Base-by-base conservation (phyloP, 2,113 vertebrate species). In the Urocolius indicus region DNA sequence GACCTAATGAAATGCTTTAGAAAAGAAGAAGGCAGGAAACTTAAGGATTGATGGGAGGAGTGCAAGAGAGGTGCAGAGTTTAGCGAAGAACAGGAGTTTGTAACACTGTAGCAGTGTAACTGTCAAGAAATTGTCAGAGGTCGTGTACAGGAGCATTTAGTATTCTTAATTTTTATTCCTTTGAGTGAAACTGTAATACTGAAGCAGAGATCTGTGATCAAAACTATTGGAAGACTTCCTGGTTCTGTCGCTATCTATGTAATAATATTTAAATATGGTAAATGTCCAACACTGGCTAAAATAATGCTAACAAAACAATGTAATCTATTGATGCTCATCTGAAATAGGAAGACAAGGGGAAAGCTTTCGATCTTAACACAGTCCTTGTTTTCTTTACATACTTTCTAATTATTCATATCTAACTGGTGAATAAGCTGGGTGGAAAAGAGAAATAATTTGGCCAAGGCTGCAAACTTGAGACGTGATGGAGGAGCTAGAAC, bases 361-460 rank as follows among this genome's bases (percentile, higher is more conserved):
- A 88, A 63, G 20, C 36, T 86, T 85, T 77, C 38, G 68, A 1
- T 89, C 36, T 82, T 76, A 67, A 65, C 29, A 34, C 13, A 43
- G 19, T 65, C 45, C 3, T 32, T 67, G 4, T 78, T 92, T 90
- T 71, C 59, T 80, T 93, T 68, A 75, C 45, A 38, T 77, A 45
- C 51, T 83, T 94, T 55, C 38, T 94, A 72, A 91, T 92, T 96
- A 83, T 57, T 83, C 59, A 9, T 88, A 89, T 93, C 79, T 84
- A 90, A 81, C 57, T 86, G n/a, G 29, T 93, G 84, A 93, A 86
- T 58, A 92, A 90, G 52, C 30, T 78, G 55, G n/a, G 38, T 94
- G 65, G 90, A 93, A 96, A 92, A 94, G 43, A 89, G 73, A 92
- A 68, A 66, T 95, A 85, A 88, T 93, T 92, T 94, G 79, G 51